These are phyloP conservation scores for Odontamblyopus lacepedii DNA, from an alignment of 2,797 vertebrate species.

Conservation along the genomic window DNA sequence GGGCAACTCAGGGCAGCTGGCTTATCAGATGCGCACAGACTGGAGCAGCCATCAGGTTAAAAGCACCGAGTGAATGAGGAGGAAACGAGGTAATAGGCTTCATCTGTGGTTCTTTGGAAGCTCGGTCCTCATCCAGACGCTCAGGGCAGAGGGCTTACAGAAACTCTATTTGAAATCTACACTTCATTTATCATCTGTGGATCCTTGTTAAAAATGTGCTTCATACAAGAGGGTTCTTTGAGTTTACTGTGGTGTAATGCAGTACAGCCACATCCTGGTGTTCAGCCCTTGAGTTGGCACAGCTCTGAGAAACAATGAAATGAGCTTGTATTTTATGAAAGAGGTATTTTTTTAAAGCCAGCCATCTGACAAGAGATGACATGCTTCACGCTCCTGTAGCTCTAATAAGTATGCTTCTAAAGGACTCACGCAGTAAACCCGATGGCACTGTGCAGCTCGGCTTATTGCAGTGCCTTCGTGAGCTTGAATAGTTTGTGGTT, in stretches of 20 bases:
- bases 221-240: not conserved
- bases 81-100: constrained; percentile 63
- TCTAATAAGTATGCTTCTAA: constrained; percentile 42
- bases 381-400: constrained; percentile 39
- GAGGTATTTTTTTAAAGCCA: constrained; percentile 25
- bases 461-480: constrained; percentile 38
- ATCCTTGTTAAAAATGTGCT: not conserved
- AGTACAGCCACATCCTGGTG: constrained; percentile 21
- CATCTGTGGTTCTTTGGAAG: constrained; percentile 63
- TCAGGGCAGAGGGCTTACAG: not conserved
- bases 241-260: constrained; percentile 15
- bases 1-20: constrained; percentile 27
- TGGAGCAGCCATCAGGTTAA: constrained; percentile 55
- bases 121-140: constrained; percentile 19
- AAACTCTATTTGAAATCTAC: not conserved
- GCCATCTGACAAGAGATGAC: constrained; percentile 13
- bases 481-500: constrained; percentile 63
- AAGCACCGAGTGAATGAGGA: constrained; percentile 56
- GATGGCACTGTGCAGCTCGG: constrained; percentile 20
- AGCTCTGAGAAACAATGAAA: constrained; percentile 23
- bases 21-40: constrained; percentile 56
- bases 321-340: constrained; percentile 13
- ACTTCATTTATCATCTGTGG: constrained; percentile 2
- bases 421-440: constrained; percentile 25
- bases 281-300: constrained; percentile 18